A percentile compares a stretch with the other conserved stretches of the same genome.
Evolutionary conservation across 2,113 vertebrate species (phyloP).

Genomic region (Aspidoscelis tigris): DNA sequence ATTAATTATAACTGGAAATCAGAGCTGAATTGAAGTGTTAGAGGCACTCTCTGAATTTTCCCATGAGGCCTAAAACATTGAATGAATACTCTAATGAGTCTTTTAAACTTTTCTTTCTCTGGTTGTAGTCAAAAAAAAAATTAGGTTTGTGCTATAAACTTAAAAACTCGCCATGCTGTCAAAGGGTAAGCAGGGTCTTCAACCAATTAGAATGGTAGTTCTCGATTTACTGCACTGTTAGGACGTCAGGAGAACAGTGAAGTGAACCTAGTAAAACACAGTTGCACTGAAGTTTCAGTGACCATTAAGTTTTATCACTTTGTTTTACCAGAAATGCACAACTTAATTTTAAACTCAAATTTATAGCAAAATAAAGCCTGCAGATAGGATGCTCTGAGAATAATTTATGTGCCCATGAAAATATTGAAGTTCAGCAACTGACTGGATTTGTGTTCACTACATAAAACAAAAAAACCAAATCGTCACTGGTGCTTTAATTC

Average conservation of each 20-base stretch:
- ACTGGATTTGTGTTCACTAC: conserved; percentile 49
- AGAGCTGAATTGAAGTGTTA: neutral
- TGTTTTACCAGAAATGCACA: conserved; percentile 65
- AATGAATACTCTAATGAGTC: conserved; percentile 26
- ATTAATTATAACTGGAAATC: conserved; percentile 31
- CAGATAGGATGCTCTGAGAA: conserved; percentile 50
- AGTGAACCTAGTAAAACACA: conserved; percentile 51
- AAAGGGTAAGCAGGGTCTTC: conserved; percentile 39
- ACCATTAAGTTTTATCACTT: conserved; percentile 65
- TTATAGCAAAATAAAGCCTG: conserved; percentile 62
- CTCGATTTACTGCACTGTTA: conserved; percentile 49
- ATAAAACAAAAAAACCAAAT: conserved; percentile 42
- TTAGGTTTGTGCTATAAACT: conserved; percentile 29
- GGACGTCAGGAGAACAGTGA: conserved; percentile 44
- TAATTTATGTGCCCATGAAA: conserved; percentile 42
- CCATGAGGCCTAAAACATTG: neutral
- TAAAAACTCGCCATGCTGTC: conserved; percentile 14
- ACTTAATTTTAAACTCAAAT: conserved; percentile 69
- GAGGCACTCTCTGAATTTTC: neutral
- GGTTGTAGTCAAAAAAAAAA: conserved; percentile 37
- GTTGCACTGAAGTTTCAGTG: conserved; percentile 58
- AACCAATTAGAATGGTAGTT: conserved; percentile 48
- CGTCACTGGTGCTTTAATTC: conserved; percentile 27
- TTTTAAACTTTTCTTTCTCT: conserved; percentile 48
- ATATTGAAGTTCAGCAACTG: conserved; percentile 39